These are phyloP conservation scores for Scaptomyza reducta DNA, from an alignment of 2,888 invertebrate genomes.

Conservation along the genomic window DNA sequence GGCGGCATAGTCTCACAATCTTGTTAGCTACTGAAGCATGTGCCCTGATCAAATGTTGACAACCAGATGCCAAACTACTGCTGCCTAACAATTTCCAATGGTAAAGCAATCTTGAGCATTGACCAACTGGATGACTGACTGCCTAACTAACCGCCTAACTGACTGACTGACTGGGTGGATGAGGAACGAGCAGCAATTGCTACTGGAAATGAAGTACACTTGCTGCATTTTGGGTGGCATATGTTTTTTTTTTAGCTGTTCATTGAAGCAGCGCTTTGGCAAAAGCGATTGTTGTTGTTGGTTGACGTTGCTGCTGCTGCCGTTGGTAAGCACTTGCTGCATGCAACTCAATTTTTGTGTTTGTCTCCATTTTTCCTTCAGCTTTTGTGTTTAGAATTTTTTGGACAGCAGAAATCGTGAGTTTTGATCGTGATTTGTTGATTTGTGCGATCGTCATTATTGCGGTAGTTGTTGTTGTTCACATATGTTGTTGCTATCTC, in stretches of 20 bases:
- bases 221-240: conserved; percentile 18
- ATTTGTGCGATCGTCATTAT: conserved; percentile 68
- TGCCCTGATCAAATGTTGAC: conserved; percentile 64
- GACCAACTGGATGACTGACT: conserved; percentile 1
- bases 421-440: conserved; percentile 76
- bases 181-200: conserved; percentile 11
- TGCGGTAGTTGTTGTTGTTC: conserved; percentile 26
- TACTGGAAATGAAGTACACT: conserved; percentile 11
- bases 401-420: conserved; percentile 64
- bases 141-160: conserved; percentile 1
- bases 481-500: conserved; percentile 2
- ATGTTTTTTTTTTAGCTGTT: conserved; percentile 3
- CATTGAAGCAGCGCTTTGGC: conserved; percentile 40
- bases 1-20: conserved; percentile 21
- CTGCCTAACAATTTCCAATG: conserved; percentile 18
- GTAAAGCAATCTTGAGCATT: conserved; percentile 5
- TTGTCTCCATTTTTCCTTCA: conserved; percentile 9
- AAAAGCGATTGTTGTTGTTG: conserved; percentile 18
- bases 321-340: conserved; percentile 1
- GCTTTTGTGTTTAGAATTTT: conserved; percentile 12
- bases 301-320: background rate
- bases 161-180: conserved; percentile 17
- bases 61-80: conserved; percentile 32
- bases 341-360: conserved; percentile 24
- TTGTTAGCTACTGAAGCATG: conserved; percentile 70